Evolutionary conservation across 1,140 invertebrate species (phyloP), one percentile per base, ranked within the genome.

Genomic region (Heliconius nattereri): DNA sequence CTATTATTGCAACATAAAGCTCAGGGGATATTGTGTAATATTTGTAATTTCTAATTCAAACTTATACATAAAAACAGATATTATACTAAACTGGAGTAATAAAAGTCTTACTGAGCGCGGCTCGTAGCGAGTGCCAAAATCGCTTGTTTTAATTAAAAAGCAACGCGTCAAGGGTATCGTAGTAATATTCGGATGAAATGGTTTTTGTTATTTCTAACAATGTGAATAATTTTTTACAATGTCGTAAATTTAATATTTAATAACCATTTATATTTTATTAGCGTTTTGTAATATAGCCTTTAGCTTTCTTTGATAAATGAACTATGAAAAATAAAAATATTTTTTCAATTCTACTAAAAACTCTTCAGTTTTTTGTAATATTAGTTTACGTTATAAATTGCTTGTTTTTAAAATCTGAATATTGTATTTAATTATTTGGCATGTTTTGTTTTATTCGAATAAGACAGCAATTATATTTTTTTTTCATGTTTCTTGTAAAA

Each of bases 61-160:
- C n/a, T 8, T 32, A 45, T 35, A 71, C 13, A 71, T 71, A 71
- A 32, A 71, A 71, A 20, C 70, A 32, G 29, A 71, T 71, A 71
- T 71, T 71, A 71, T 71, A 71, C 70, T 71, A 71, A 71, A 71
- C 1, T 71, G 32, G 16, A 71, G 70, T 35, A 71, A 71, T 71
- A 71, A 71, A 71, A 35, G 70, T 71, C 32, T 32, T 32, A 78
- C 71, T 77, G n/a, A 77, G 19, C 52, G 26, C 37, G 19, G 52
- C 52, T 57, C 16, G 74, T 32, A 26, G 71, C 75, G 60, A 71
- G 76, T 78, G 76, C 71, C 76, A 78, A 78, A 76, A 78, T 78
- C 73, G 71, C 71, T 73, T 73, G 71, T 40, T 78, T 78, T 78
- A 78, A 78, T 78, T 78, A 78, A 78, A 77, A 73, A 78, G 76